A percentile compares a stretch with the other conserved stretches of the same genome.
phyloP scores from a whole-genome alignment of 2,888 invertebrate genomes.

The Lacanobia wlatinum region DNA sequence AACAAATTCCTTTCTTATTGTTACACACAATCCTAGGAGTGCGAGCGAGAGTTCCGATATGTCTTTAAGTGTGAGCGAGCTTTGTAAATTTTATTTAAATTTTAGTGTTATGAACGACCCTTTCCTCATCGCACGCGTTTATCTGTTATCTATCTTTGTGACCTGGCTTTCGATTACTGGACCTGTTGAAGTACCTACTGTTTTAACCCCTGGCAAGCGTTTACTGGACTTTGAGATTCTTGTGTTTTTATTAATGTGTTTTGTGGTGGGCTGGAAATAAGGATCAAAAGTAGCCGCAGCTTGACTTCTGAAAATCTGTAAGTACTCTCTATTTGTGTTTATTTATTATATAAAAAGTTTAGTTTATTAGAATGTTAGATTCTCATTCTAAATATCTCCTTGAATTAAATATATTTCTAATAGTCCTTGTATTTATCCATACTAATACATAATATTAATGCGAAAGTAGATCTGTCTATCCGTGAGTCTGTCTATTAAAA shows the following conservation, averaged over 20 bases:
- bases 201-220: slow-evolving; percentile 10
- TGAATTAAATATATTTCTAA: too few relatives aligned
- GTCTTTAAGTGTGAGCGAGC: too few relatives aligned
- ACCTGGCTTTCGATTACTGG: not conserved
- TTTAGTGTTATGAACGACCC: too few relatives aligned
- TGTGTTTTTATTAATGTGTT: slow-evolving; percentile 1
- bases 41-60: too few relatives aligned
- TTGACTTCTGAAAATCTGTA: slow-evolving; percentile 7
- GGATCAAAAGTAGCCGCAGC: slow-evolving; percentile 5
- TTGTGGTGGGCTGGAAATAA: slow-evolving; percentile 1
- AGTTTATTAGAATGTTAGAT: not conserved
- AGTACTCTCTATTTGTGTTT: slow-evolving; percentile 8
- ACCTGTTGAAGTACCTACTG: slow-evolving; percentile 5
- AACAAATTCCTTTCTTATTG: too few relatives aligned
- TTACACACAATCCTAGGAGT: too few relatives aligned
- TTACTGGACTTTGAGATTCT: slow-evolving; percentile 11
- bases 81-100: too few relatives aligned
- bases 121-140: too few relatives aligned
- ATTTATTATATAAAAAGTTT: slow-evolving; percentile 6
- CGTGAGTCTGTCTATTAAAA: too few relatives aligned
- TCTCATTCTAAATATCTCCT: not conserved
- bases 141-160: too few relatives aligned
- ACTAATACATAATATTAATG: slow-evolving; percentile 9
- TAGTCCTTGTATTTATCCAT: too few relatives aligned
- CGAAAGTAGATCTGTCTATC: too few relatives aligned